phyloP scores from a whole-genome alignment of 2,888 invertebrate genomes.

The Sarcophaga variegata region DNA sequence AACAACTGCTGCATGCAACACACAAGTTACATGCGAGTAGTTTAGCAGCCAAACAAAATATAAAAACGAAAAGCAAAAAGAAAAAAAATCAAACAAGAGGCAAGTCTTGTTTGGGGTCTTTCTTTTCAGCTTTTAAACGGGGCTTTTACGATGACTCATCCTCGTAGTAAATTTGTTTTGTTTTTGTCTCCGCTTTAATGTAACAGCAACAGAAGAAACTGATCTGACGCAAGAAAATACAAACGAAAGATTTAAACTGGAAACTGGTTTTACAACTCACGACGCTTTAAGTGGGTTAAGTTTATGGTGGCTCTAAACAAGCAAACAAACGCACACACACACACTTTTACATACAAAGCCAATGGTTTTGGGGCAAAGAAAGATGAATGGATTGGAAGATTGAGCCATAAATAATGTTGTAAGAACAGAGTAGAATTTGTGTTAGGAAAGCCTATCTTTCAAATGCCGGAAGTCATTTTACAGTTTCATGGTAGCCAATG shows the following conservation, averaged over 20 bases:
- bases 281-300: conserved; percentile 58
- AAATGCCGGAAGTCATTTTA: neutral
- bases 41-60: too few relatives aligned
- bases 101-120: conserved; percentile 2
- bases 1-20: conserved; percentile 56
- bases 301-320: conserved; percentile 34
- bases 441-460: neutral
- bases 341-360: too few relatives aligned
- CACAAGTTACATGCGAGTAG: conserved; percentile 40
- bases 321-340: neutral
- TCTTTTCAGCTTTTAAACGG: conserved; percentile 14
- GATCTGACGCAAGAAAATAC: neutral
- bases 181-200: neutral
- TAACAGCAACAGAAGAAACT: neutral
- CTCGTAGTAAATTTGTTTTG: conserved; percentile 22
- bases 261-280: conserved; percentile 46
- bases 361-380: neutral
- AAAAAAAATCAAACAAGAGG: neutral
- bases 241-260: conserved; percentile 19
- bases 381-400: neutral
- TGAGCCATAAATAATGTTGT: neutral
- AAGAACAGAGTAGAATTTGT: neutral
- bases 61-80: neutral
- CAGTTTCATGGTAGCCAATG: neutral
- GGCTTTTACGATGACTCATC: conserved; percentile 63